A percentile compares a stretch with the other conserved stretches of the same genome.
phyloP scores from a whole-genome alignment of 2,113 vertebrate genomes.

The Myotis davidii region DNA sequence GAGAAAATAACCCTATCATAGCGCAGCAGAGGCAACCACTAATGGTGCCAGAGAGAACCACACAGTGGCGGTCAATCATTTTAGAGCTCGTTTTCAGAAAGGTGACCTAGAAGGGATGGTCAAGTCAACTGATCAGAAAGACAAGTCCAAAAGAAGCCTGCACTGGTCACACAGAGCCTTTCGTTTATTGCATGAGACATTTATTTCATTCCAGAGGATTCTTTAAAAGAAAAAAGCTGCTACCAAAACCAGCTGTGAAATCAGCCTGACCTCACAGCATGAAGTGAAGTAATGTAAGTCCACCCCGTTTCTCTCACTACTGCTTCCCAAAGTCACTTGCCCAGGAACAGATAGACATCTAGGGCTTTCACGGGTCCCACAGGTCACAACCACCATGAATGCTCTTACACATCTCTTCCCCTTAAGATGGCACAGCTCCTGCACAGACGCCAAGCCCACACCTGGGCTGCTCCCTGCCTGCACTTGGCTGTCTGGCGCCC shows the following conservation, averaged over 20 bases:
- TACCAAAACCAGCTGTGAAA: background rate
- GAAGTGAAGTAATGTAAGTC: background rate
- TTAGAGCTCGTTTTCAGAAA: background rate
- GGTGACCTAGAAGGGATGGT: background rate
- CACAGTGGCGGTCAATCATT: rapidly evolving
- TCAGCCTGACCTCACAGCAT: background rate
- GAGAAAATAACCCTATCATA: background rate
- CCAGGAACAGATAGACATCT: rapidly evolving
- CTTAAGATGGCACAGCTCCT: background rate
- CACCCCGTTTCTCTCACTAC: too few species aligned
- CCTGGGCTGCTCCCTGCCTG: background rate
- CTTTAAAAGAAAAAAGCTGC: background rate
- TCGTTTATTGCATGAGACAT: background rate
- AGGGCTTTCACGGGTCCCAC: background rate
- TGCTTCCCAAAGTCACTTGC: background rate
- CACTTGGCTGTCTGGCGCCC: background rate
- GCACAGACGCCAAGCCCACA: background rate
- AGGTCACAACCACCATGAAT: too few species aligned
- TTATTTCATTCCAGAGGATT: background rate
- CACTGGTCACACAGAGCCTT: background rate
- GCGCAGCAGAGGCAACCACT: background rate
- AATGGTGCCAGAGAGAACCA: background rate
- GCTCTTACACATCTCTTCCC: background rate
- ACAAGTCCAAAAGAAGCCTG: background rate
- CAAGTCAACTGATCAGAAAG: background rate